Percentiles rank a stretch among this genome's conserved stretches.
These are phyloP conservation scores for Saguinus midas DNA, from an alignment of 2,113 vertebrate species.

Conservation along the genomic window DNA sequence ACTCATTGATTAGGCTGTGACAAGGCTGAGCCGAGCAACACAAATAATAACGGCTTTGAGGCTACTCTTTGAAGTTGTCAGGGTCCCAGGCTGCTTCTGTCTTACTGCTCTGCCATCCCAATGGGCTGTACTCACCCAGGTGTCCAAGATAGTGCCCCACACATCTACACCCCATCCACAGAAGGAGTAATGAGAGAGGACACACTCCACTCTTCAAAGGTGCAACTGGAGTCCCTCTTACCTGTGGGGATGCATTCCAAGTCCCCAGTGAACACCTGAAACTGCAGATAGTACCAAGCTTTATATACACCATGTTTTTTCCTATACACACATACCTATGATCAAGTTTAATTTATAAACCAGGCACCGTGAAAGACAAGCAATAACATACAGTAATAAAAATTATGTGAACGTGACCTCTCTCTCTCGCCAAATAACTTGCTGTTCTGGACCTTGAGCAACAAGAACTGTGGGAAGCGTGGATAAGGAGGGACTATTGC, in stretches of 20 bases:
- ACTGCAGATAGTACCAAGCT: neutral
- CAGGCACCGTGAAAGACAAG: neutral
- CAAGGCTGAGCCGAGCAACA: neutral
- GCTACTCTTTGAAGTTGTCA: neutral
- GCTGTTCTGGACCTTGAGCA: neutral
- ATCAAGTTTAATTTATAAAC: neutral
- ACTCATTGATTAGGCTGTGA: neutral
- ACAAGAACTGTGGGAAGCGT: neutral
- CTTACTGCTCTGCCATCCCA: neutral
- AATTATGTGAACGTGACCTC: neutral
- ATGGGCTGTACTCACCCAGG: neutral
- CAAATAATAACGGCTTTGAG: neutral
- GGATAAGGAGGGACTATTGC: neutral
- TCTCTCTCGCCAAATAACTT: neutral
- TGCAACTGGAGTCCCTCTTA: neutral
- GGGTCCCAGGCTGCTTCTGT: neutral
- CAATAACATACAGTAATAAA: neutral
- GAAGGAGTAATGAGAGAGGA: neutral
- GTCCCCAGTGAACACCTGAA: neutral
- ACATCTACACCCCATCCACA: neutral
- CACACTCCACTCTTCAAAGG: neutral
- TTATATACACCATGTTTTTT: neutral
- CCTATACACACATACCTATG: neutral
- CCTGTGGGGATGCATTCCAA: neutral
- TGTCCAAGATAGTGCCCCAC: neutral